These are phyloP conservation scores for Helicoverpa armigera DNA, from an alignment of 1,140 invertebrate genomes.

Conservation along the genomic window DNA sequence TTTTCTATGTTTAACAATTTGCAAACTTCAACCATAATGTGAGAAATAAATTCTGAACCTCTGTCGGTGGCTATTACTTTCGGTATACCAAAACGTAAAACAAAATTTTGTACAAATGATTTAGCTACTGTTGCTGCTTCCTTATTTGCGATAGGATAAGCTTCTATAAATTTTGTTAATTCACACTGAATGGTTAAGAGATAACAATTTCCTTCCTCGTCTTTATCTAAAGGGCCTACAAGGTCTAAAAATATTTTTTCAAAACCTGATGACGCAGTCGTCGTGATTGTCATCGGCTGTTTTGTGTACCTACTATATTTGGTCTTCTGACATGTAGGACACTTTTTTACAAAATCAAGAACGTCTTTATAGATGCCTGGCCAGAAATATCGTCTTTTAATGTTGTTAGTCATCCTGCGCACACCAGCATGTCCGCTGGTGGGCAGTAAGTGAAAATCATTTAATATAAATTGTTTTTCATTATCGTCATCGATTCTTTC, in stretches of 20 bases:
- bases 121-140: not conserved
- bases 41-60: constrained; percentile 23
- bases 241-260: constrained; percentile 55
- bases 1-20: constrained; percentile 1
- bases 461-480: too few species aligned
- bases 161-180: constrained; percentile 45
- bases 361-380: not conserved
- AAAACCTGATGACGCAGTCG: constrained; percentile 41
- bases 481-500: too few species aligned
- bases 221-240: constrained; percentile 45
- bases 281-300: constrained; percentile 48
- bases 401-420: constrained; percentile 1
- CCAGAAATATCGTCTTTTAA: constrained; percentile 29
- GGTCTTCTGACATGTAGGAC: not conserved
- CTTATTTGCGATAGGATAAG: constrained; percentile 32
- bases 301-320: constrained; percentile 8
- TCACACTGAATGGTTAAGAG: constrained; percentile 49
- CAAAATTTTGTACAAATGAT: constrained; percentile 11
- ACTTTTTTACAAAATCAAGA: not conserved
- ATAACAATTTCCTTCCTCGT: constrained; percentile 26
- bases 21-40: not conserved
- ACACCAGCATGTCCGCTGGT: not conserved
- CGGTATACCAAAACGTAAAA: constrained; percentile 17
- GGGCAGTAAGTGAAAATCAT: not conserved
- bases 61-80: not conserved